Evolutionary conservation across 2,888 invertebrate genomes (phyloP).

Genomic region (Meganola albula): DNA sequence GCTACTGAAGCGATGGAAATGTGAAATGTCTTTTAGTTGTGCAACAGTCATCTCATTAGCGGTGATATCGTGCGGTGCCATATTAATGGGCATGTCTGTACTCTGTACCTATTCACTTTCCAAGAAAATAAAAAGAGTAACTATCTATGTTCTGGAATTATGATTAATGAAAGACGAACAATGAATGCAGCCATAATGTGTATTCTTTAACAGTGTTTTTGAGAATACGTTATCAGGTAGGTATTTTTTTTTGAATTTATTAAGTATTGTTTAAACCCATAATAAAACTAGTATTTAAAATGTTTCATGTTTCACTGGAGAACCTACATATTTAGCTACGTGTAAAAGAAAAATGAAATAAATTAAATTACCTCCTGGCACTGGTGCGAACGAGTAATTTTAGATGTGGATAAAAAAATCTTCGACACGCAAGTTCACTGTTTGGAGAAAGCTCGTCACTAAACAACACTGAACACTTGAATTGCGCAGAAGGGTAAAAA

Average conservation of each 20-base stretch:
- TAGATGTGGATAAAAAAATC: slow-evolving; percentile 46
- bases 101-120: slow-evolving; percentile 31
- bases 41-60: slow-evolving; percentile 44
- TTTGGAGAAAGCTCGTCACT: slow-evolving; percentile 36
- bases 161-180: too few species aligned
- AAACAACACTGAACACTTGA: slow-evolving; percentile 52
- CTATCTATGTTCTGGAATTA: too few species aligned
- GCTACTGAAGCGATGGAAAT: slow-evolving; percentile 28
- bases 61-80: slow-evolving; percentile 45
- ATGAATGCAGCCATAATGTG: too few species aligned
- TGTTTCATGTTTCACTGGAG: too few species aligned
- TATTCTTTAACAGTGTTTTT: too few species aligned
- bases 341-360: slow-evolving; percentile 35
- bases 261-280: too few species aligned
- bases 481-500: slow-evolving; percentile 47
- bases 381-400: slow-evolving; percentile 56
- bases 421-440: slow-evolving; percentile 40
- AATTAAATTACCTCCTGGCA: slow-evolving; percentile 63
- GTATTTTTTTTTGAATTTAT: too few species aligned
- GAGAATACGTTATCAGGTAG: too few species aligned
- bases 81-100: slow-evolving; percentile 39
- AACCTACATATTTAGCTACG: slow-evolving; percentile 24
- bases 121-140: too few species aligned
- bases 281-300: too few species aligned
- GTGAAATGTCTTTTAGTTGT: slow-evolving; percentile 34